Base-by-base conservation (phyloP, 2,888 invertebrate species). In the Orchestes rusci region DNA sequence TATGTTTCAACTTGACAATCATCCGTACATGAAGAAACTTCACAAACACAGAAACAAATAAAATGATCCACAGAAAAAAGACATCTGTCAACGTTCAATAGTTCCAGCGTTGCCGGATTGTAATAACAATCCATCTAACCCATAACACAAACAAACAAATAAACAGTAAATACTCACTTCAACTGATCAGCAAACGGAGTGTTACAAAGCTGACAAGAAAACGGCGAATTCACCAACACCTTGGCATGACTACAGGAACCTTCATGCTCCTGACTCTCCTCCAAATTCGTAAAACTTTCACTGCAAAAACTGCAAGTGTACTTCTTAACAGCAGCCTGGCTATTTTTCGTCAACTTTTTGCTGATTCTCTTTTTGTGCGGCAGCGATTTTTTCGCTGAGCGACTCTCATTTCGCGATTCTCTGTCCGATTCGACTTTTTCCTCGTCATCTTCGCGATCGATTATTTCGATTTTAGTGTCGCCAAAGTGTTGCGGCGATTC, bases 351-450 rank as follows among this genome's bases (percentile, higher is more conserved):
- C 15, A 89, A 68, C 58, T 87, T 89, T 43, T 80, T 73, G 0
- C 89, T 83, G 53, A 90, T 88, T 44, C 90, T 73, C 64, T 91
- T 91, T 65, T 90, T 90, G 63, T 90, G 90, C 1, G 90, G 90
- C 44, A 90, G 67, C 52, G 83, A 83, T 64, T 84, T 81, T 53
- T 80, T 80, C 3, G 65, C 65, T 8, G 64, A 55, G 12, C 64
- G 60, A 29, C 55, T 60, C 43, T 66, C 68, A 34, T 57, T 61
- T 51, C 64, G 18, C 4, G 57, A 57, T 47, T 67, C 66, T 28
- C 62, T 59, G 48, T 68, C 67, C 2, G 67, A 68, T 49, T 65
- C 66, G 13, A 53, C 53, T 19, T 64, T 64, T 29, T 60, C 57
- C 27, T 60, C 57, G 19, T 68, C 66, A 17, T 50, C 48, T 17